Evolutionary conservation across 2,797 vertebrate genomes (phyloP), one percentile per base, ranked within the genome.

Genomic region (Rachycentron canadum): DNA sequence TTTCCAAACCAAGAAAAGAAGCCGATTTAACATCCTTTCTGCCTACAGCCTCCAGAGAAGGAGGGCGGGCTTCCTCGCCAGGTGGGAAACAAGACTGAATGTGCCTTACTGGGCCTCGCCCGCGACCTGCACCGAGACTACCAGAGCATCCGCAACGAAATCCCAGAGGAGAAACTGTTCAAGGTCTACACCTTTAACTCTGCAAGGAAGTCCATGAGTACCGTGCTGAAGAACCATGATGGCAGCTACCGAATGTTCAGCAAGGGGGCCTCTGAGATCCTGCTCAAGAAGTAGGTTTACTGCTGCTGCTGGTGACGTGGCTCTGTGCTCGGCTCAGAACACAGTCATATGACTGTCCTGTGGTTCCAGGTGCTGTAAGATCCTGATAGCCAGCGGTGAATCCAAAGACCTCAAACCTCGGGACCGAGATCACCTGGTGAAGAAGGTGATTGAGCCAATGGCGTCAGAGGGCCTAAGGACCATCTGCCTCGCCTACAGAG

Each of bases 121-220:
- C 89, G 96, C 67, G 95, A 98, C 61, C 87, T 99, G 86, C 95
- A 92, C 77, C 95, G 95, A 82, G 97, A 99, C 89, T 99, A 98
- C 6, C 96, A 99, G 90, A 89, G 91, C 0, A 88, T 97, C 36
- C 95, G 98, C 66, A 95, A 86, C 50, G 94, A 96, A 83, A 96
- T 96, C 84, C 97, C 98, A 0, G 98, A 99, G 78, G 98, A 99
- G 93, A 97, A 95, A 55, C 95, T 99, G 10, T 99, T 96, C 84
- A 99, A 99, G 76, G 98, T 99, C 53, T 99, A 99, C 91, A 99
- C 98, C 1, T 99, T 99, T 92, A 99, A 99, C 92, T 99, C 98
- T 0, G 96, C 96, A 10, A 95, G 98, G 74, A 99, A 99, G 87
- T 99, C 98, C 53, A 99, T 99, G 98, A 99, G 98, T 91, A 99